phyloP scores from a whole-genome alignment of 1,140 invertebrate species.

The Drosophila simulans region DNA sequence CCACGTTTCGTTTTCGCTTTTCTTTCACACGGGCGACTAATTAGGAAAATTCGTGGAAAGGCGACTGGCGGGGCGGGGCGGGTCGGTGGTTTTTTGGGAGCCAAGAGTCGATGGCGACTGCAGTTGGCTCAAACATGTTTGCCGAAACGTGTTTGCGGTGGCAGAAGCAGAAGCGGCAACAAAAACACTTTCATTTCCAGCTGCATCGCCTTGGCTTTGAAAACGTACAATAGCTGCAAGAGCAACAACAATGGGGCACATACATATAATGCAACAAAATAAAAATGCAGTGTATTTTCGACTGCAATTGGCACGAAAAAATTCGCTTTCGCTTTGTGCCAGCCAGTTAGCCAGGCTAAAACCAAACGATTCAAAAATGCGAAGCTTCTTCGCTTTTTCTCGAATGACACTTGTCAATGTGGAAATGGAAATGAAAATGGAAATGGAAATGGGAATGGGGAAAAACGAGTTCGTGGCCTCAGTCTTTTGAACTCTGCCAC shows the following conservation, averaged over 20 bases:
- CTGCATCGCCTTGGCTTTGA: slow-evolving; percentile 62
- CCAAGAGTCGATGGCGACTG: slow-evolving; percentile 15
- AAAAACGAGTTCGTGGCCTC: slow-evolving; percentile 74
- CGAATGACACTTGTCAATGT: slow-evolving; percentile 69
- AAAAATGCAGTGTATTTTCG: slow-evolving; percentile 30
- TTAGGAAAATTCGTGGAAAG: slow-evolving; percentile 64
- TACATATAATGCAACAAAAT: no score
- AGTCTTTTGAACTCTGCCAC: slow-evolving; percentile 70
- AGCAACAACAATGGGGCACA: not conserved
- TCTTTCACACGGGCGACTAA: slow-evolving; percentile 72
- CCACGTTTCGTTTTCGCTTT: slow-evolving; percentile 65
- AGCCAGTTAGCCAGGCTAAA: not conserved
- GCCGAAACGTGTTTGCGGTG: slow-evolving; percentile 55
- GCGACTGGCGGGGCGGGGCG: slow-evolving; percentile 10
- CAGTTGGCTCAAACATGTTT: slow-evolving; percentile 65
- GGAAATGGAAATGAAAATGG: slow-evolving; percentile 50
- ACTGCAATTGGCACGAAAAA: slow-evolving; percentile 76
- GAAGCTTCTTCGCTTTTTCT: slow-evolving; percentile 41
- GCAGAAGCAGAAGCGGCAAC: slow-evolving; percentile 42
- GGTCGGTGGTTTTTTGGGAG: slow-evolving; percentile 3
- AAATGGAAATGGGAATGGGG: slow-evolving; percentile 61
- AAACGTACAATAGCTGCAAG: slow-evolving; percentile 5
- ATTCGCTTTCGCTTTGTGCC: slow-evolving; percentile 70
- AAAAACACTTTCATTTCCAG: slow-evolving; percentile 72
- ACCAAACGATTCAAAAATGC: slow-evolving; percentile 49